Base-by-base conservation (phyloP, 2,113 vertebrate genomes). In the Turdus rufiventris region DNA sequence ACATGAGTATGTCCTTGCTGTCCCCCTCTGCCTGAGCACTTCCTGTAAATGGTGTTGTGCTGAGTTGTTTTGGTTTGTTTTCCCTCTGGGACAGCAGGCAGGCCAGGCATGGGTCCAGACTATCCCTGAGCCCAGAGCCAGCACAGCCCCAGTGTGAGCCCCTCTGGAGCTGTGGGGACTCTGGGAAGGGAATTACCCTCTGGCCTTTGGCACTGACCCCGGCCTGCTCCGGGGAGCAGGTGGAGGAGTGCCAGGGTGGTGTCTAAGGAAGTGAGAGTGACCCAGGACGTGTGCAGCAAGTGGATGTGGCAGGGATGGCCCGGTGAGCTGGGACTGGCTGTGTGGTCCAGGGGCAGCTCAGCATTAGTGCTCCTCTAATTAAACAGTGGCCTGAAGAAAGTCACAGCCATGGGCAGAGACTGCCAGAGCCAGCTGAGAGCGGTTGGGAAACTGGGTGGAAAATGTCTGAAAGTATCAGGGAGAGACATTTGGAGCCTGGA, bases 121-220 rank as follows among this genome's bases (percentile, higher is more conserved):
- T 76, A 0, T 24, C 85, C 56, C 81, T 56, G 36, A 26, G 70
- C 28, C 63, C 56, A 9, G 57, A 81, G 90, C 72, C 72, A 47
- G 1, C 7, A 1, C 40, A 45, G 14, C 42, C 50, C 56, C 57
- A 0, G 13, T 5, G 6, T 0, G 6, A 57, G 60, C 62, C 70
- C 77, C 87, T 82, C 54, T 18, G 70, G 86, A 40, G 53, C 61
- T 61, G 38, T 28, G 77, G 62, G 40, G 40, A 8, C 47, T 26
- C 78, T 56, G 71, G 71, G 78, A 83, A 83, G 56, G 78, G 87
- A 61, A 67, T 53, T 82, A 47, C 45, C 40, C 56, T 47, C 61
- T 58, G 25, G 87, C 70, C 70, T 54, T 54, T 82, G 87, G 70
- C 87, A 61, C 54, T 47, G 34, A 31, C 70, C 47, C 50, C 77